phyloP scores from a whole-genome alignment of 2,888 invertebrate genomes.

The Crocallis elinguaria region DNA sequence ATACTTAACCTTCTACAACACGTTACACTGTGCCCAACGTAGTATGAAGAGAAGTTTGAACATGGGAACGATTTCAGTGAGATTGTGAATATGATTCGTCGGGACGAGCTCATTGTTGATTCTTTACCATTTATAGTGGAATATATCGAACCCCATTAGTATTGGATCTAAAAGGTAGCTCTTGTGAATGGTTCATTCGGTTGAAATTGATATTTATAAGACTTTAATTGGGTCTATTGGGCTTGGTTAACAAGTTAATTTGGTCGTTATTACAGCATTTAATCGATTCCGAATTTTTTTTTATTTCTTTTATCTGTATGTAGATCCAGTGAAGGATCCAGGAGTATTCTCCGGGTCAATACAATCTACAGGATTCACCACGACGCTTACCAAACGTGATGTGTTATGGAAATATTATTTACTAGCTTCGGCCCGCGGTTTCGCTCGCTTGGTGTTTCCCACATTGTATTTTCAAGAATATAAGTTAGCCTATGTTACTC shows the following conservation, averaged over 20 bases:
- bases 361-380: too few relatives aligned
- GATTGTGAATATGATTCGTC: slow-evolving; percentile 25
- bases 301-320: too few relatives aligned
- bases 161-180: background rate
- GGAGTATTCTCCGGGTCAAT: too few relatives aligned
- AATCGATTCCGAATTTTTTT: too few relatives aligned
- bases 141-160: slow-evolving; percentile 12
- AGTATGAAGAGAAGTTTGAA: slow-evolving; percentile 19
- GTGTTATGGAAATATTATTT: too few relatives aligned
- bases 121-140: background rate
- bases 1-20: background rate
- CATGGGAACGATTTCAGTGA: slow-evolving; percentile 31
- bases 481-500: too few relatives aligned
- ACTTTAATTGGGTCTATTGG: background rate
- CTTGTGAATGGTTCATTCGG: background rate
- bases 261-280: too few relatives aligned
- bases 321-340: too few relatives aligned
- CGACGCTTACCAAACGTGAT: too few relatives aligned
- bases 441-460: too few relatives aligned
- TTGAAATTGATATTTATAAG: background rate
- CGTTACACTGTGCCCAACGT: background rate
- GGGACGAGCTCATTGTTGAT: slow-evolving; percentile 17
- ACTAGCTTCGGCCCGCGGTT: too few relatives aligned
- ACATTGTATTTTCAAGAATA: too few relatives aligned
- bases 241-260: background rate